Evolutionary conservation across 2,113 vertebrate species (phyloP), one percentile per base, ranked within the genome.

Genomic region (Silurus meridionalis): DNA sequence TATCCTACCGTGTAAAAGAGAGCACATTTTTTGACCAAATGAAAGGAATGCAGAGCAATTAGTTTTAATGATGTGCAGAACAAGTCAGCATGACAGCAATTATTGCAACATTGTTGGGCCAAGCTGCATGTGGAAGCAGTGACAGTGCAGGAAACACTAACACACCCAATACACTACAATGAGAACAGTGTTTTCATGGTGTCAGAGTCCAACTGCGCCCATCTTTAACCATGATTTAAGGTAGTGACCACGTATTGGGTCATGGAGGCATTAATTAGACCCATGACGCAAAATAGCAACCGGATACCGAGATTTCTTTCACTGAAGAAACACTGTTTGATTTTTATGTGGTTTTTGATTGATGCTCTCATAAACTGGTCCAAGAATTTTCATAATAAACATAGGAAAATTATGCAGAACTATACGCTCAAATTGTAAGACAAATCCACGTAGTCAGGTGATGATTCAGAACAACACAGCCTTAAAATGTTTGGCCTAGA

Each of bases 11-110:
- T 80, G 87, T 85, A 93, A 94, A 94, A 94, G 93, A 92, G 92
- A 88, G 88, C 84, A 53, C 93, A 93, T 94, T 92, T 94, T 37
- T 37, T 95, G 93, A 87, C 88, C 90, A 93, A 94, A 93, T 92
- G 91, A 91, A 85, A 91, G 92, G 94, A 95, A 95, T 95, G 94
- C 4, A 88, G 93, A 91, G 93, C 94, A 95, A 95, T 95, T 95
- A 95, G 91, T 95, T 95, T 95, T 95, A 95, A 95, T 94, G 93
- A 95, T 93, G 93, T 95, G 93, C 92, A 90, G 93, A 93, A 93
- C 92, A 92, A 94, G 94, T 93, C 91, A 92, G 92, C 92, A 93
- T 84, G 92, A 91, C 93, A 95, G 94, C 93, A 95, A 94, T 95
- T 95, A 95, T 92, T 82, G 92, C 66, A 91, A 94, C 92, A 93